Conservation (phyloP, 1,140 invertebrate species). For the Panagrolaimus sp. region DNA sequence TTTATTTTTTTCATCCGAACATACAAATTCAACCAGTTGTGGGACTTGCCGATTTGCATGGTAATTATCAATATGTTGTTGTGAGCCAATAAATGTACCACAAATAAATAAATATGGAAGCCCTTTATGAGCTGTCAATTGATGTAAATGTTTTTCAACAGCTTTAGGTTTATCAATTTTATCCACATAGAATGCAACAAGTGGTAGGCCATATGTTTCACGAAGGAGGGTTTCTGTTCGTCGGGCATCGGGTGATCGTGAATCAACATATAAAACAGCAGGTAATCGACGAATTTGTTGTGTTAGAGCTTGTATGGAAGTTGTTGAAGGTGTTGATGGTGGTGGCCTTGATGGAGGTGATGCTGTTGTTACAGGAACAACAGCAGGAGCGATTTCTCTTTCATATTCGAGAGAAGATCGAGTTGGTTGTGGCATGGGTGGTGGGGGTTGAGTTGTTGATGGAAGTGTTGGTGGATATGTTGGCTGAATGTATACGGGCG, state of each 20-base stretch:
- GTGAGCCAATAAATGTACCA: constrained; percentile 51
- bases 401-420: background rate
- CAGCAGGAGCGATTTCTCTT: no score
- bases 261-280: constrained; percentile 56
- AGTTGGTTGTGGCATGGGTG: constrained; percentile 5
- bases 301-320: constrained; percentile 51
- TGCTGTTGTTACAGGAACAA: no score
- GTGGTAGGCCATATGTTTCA: constrained; percentile 54
- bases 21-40: constrained; percentile 52
- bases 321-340: constrained; percentile 25
- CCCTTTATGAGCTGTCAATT: constrained; percentile 54
- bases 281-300: constrained; percentile 57
- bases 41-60: constrained; percentile 49
- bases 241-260: constrained; percentile 33
- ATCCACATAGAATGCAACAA: constrained; percentile 57
- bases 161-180: constrained; percentile 50
- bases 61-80: constrained; percentile 56
- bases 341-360: no score
- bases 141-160: constrained; percentile 48
- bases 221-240: constrained; percentile 43
- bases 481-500: background rate
- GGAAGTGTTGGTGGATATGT: constrained; percentile 5
- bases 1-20: constrained; percentile 52
- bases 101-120: constrained; percentile 57
- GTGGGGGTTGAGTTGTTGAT: constrained; percentile 2